phyloP scores from a whole-genome alignment of 2,888 invertebrate genomes.

The Melinaea menophilus region DNA sequence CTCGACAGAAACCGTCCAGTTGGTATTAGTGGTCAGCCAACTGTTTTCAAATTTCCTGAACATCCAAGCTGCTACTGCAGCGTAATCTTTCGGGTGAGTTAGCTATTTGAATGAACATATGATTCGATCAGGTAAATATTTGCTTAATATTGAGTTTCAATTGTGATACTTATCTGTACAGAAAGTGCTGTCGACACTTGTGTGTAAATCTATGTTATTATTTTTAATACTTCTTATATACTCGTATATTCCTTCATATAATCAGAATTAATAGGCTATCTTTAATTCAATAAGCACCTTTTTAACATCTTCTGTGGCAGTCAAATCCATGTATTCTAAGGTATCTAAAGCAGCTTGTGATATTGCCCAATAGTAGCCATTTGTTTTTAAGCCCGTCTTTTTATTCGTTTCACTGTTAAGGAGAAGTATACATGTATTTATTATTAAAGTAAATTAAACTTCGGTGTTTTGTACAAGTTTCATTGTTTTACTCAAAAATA shows the following conservation, averaged over 20 bases:
- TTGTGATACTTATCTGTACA: too few species aligned
- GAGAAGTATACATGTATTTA: not conserved
- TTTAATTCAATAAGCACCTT: too few species aligned
- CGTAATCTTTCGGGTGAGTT: slow-evolving; percentile 54
- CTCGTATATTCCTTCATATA: too few species aligned
- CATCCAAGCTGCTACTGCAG: slow-evolving; percentile 45
- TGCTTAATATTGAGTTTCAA: not conserved
- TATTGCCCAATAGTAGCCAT: slow-evolving; percentile 27
- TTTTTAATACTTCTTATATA: too few species aligned
- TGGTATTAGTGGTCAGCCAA: slow-evolving; percentile 47
- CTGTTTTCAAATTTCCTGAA: slow-evolving; percentile 48
- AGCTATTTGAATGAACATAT: slow-evolving; percentile 38
- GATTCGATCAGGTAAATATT: not conserved
- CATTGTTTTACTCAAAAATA: too few species aligned
- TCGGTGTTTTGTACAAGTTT: too few species aligned
- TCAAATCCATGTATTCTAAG: slow-evolving; percentile 27
- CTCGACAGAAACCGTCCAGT: slow-evolving; percentile 68
- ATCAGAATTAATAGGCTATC: too few species aligned
- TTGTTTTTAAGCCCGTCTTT: slow-evolving; percentile 21
- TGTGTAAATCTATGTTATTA: too few species aligned
- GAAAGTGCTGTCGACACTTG: too few species aligned
- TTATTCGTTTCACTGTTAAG: slow-evolving; percentile 17
- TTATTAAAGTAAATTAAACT: too few species aligned
- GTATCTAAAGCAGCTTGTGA: slow-evolving; percentile 25
- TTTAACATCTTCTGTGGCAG: slow-evolving; percentile 17